Conservation (phyloP, 2,113 vertebrate species). For the Variabilichromis moorii region DNA sequence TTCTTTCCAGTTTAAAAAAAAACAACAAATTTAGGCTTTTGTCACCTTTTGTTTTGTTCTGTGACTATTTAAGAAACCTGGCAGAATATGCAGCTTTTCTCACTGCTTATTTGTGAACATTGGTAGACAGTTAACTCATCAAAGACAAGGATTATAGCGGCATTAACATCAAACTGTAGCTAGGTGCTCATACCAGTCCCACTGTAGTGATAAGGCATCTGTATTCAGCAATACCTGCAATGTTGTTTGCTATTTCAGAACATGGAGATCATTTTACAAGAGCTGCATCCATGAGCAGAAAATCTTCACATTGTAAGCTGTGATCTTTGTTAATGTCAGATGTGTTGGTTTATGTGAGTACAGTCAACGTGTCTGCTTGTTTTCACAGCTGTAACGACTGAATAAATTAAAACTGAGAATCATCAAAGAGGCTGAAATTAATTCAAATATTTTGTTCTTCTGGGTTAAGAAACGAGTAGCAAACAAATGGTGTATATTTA, state of each 20-base stretch:
- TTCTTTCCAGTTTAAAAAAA: background rate
- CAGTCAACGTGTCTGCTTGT: constrained; percentile 64
- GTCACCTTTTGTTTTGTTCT: background rate
- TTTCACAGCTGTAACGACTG: constrained; percentile 57
- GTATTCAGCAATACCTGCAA: constrained; percentile 23
- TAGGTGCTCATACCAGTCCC: constrained; percentile 3
- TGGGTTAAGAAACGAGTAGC: background rate
- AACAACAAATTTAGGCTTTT: background rate
- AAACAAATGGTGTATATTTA: constrained; percentile 39
- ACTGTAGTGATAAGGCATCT: constrained; percentile 13
- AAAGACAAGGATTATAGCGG: background rate
- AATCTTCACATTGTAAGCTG: constrained; percentile 27
- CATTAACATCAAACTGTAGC: constrained; percentile 28
- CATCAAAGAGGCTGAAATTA: background rate
- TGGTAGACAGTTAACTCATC: background rate
- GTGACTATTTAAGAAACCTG: background rate
- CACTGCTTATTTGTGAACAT: background rate
- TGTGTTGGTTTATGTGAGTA: constrained; percentile 47
- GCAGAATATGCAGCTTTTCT: constrained; percentile 35
- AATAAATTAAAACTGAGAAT: constrained; percentile 55
- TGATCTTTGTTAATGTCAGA: constrained; percentile 48
- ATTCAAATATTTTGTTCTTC: background rate
- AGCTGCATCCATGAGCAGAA: constrained; percentile 1
- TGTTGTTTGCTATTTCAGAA: background rate
- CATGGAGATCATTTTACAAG: background rate